Percentiles rank a stretch among this genome's conserved stretches.
Conservation (phyloP, 2,113 vertebrate genomes). For the Burhinus oedicnemus region DNA sequence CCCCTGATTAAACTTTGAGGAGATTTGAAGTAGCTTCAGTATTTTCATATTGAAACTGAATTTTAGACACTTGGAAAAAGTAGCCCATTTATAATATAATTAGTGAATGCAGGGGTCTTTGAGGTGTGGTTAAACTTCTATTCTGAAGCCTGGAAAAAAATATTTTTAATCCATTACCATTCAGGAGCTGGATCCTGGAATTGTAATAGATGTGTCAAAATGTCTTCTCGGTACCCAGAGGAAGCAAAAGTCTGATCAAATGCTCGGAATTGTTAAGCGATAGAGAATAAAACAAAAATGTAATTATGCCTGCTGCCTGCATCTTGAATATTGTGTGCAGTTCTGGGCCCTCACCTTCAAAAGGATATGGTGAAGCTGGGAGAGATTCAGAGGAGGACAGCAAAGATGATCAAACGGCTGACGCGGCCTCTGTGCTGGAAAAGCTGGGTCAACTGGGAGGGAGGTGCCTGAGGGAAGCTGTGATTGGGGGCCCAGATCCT, state of each 20-base stretch:
- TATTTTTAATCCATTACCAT: not conserved
- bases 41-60: not conserved
- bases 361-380: not conserved
- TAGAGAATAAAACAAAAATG: not conserved
- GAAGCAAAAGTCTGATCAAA: not conserved
- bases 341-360: not conserved
- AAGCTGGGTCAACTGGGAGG: not conserved
- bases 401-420: not conserved
- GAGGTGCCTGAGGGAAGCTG: not conserved
- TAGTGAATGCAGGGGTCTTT: not conserved
- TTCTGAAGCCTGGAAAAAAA: not conserved
- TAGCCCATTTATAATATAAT: not conserved
- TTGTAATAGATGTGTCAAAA: not conserved
- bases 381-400: not conserved
- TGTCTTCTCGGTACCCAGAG: not conserved
- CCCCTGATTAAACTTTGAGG: not conserved
- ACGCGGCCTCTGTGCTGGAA: not conserved
- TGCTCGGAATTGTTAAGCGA: not conserved
- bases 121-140: not conserved
- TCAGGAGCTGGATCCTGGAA: not conserved
- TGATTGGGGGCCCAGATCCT: not conserved
- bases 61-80: not conserved
- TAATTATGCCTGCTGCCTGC: not conserved
- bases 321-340: not conserved
- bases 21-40: not conserved